Base-by-base conservation (phyloP, 2,797 vertebrate species). In the Heteromormyrus szaboi region DNA sequence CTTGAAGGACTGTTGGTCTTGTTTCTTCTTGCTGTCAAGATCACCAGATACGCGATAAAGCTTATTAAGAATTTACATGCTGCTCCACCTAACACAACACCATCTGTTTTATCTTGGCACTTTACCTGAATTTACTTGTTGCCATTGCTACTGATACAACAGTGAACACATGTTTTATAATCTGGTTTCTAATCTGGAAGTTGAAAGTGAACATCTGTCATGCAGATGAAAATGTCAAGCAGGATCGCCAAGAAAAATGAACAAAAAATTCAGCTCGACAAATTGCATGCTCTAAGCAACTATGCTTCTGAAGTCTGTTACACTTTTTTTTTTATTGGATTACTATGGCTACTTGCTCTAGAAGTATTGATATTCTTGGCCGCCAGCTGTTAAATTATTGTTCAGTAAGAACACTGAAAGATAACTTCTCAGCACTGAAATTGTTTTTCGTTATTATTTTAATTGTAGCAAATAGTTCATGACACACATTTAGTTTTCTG, bases 171-270 rank as follows among this genome's bases (percentile, higher is more conserved):
- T 81, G 68, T 76, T 76, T 76, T 76, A 76, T 76, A 76, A 76
- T 76, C 68, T 76, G 33, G 68, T 76, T 76, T 19, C 33, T 81
- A 81, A 46, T 81, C 76, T 81, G 41, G 41, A 81, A 46, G 76
- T 11, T 46, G 76, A 81, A 81, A 46, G 76, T 81, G 76, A 81
- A 81, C 76, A 81, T 81, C 76, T 85, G 83, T 51, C 46, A 85
- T 25, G 48, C 48, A 85, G 83, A 85, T 51, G 44, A 51, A 51
- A 85, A 85, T 41, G 54, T 9, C 22, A 17, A 50, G 56, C 79
- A 2, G 22, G 79, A 65, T 83, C n/a, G 88, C 22, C 41, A 0
- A 7, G 48, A 50, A 87, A 14, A 48, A 81, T 85, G 12, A 72
- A 37, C 1, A 65, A 50, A 62, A 54, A 85, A 89, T 44, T 48